A percentile compares a stretch with the other conserved stretches of the same genome.
phyloP scores from a whole-genome alignment of 1,140 invertebrate species.

The Octopus bimaculoides region DNA sequence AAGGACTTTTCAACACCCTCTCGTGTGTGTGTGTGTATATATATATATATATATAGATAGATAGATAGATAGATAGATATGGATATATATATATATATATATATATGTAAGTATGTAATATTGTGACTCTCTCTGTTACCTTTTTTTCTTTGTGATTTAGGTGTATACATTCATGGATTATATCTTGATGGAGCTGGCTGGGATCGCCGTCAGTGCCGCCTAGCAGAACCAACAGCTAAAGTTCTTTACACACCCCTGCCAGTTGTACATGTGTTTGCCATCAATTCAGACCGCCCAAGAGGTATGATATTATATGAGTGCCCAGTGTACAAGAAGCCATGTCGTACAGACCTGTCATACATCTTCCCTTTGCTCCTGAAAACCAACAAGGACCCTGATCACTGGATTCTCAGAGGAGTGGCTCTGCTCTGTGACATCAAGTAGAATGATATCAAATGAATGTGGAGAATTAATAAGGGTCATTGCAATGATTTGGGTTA shows the following conservation, averaged over 20 bases:
- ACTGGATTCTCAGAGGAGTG: constrained; percentile 80
- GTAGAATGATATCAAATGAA: constrained; percentile 60
- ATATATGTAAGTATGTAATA: not conserved
- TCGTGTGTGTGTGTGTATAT: too few relatives aligned
- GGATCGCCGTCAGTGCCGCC: constrained; percentile 49
- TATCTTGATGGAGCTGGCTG: constrained; percentile 56
- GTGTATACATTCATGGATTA: constrained; percentile 56
- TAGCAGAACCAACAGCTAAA: constrained; percentile 55
- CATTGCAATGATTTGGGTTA: too few relatives aligned
- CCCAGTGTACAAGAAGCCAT: constrained; percentile 93
- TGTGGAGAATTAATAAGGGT: too few relatives aligned
- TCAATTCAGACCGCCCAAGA: constrained; percentile 75
- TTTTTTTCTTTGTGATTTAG: constrained; percentile 24
- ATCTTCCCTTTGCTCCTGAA: constrained; percentile 90
- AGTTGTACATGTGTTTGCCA: constrained; percentile 82
- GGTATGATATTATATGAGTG: constrained; percentile 90
- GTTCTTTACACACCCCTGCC: constrained; percentile 54
- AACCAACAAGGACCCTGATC: constrained; percentile 62
- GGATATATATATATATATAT: not conserved
- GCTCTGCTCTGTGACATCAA: constrained; percentile 95
- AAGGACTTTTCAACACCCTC: too few relatives aligned
- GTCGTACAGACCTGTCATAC: constrained; percentile 89
- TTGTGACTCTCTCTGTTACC: not conserved
- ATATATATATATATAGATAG: too few relatives aligned
- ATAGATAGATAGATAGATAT: too few relatives aligned